Base-by-base conservation (phyloP, 2,888 invertebrate species). In the Nymphalis polychloros region DNA sequence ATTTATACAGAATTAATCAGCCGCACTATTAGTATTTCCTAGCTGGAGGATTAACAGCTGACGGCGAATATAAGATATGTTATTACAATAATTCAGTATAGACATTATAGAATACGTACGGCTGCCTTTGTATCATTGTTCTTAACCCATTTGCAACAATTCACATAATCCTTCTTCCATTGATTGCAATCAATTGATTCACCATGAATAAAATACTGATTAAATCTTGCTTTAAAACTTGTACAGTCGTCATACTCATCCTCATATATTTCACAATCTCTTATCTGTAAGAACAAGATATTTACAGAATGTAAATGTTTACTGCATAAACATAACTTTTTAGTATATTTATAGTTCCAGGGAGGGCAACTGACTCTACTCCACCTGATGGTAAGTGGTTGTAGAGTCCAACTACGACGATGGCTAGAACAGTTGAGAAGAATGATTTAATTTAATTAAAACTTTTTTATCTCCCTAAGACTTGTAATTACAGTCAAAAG, bases 131-230 rank as follows among this genome's bases (percentile, higher is more conserved):
- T 69, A 84, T 97, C 95, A 60, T 94, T 88, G 8, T 92, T 86
- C 0, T 94, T 89, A 65, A 93, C 87, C 94, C 95, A 98, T 80
- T 93, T 93, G 64, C 93, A 84, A 83, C 98, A 98, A 81, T 96
- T 97, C 4, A 94, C 83, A 76, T 94, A 95, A 84, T 98, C 97
- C 64, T 89, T 93, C 78, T 96, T 94, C 97, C 97, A 98, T 76
- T 95, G 95, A 4, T 92, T 90, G 81, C 98, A 98, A 81, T 98
- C 96, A 8, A 93, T 65, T 0, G 89, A 84, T 79, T 96, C 90
- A 0, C 98, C 98, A 86, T 93, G 93, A 68, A 97, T 93, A 82
- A 97, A 98, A 83, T 97, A 96, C 86, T 98, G 98, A 83, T 98
- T 95, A 78, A 98, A 97, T 74, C 97, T 93, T 0, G 94, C 96